Conservation (phyloP, 2,888 invertebrate genomes). For the Onthophagus sagittarius region DNA sequence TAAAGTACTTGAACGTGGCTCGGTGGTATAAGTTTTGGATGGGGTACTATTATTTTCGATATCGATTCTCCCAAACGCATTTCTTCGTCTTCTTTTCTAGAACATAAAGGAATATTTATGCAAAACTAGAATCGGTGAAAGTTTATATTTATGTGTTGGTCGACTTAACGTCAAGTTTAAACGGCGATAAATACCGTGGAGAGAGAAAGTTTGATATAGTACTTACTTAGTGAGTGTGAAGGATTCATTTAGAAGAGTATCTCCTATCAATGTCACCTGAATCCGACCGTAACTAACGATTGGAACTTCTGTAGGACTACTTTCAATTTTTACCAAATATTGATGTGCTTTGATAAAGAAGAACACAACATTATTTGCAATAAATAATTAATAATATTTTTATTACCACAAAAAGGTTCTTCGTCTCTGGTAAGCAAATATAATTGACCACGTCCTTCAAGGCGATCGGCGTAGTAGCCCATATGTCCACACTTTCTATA, state of each 20-base stretch:
- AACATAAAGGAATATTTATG: conserved; percentile 25
- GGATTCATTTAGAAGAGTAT: conserved; percentile 80
- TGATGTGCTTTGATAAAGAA: conserved; percentile 67
- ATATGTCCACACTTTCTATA: conserved; percentile 73
- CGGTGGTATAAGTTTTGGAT: conserved; percentile 77
- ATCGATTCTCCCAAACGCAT: conserved; percentile 68
- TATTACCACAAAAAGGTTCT: conserved; percentile 84
- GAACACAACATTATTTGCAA: neutral
- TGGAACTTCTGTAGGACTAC: conserved; percentile 62
- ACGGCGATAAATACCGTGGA: neutral
- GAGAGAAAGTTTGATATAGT: neutral
- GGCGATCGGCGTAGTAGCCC: conserved; percentile 89
- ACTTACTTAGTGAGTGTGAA: conserved; percentile 81
- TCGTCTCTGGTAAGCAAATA: conserved; percentile 86
- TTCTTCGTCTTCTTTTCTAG: conserved; percentile 76
- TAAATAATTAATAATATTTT: neutral
- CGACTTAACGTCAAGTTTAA: neutral
- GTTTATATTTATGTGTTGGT: neutral
- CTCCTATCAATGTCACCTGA: conserved; percentile 74
- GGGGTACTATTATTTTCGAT: conserved; percentile 81
- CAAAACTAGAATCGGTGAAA: neutral
- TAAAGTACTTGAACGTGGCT: conserved; percentile 73
- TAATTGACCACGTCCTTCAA: conserved; percentile 78
- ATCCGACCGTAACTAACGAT: conserved; percentile 75
- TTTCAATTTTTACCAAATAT: conserved; percentile 78